These are phyloP conservation scores for Physella acuta DNA, from an alignment of 1,140 invertebrate genomes.

Conservation along the genomic window DNA sequence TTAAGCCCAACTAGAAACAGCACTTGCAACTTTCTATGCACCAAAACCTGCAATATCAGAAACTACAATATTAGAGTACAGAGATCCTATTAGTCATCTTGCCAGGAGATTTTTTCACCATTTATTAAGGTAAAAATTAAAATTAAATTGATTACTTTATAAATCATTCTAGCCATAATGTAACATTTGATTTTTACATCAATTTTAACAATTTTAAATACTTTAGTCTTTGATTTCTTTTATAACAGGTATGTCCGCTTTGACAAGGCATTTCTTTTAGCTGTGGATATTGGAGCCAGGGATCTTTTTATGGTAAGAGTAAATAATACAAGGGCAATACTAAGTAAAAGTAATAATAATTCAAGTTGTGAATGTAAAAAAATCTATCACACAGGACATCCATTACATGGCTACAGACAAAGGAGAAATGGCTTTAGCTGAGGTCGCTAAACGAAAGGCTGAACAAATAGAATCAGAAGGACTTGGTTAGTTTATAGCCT, in stretches of 20 bases:
- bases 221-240: slow-evolving; percentile 8
- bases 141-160: not conserved
- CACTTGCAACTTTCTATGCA: slow-evolving; percentile 73
- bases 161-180: too few species aligned
- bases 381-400: slow-evolving; percentile 81
- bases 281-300: slow-evolving; percentile 71
- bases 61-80: slow-evolving; percentile 71
- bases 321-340: too few species aligned
- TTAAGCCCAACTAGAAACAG: slow-evolving; percentile 68
- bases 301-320: slow-evolving; percentile 58
- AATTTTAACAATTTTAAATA: not conserved
- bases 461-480: slow-evolving; percentile 63
- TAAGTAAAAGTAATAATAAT: too few species aligned
- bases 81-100: slow-evolving; percentile 73
- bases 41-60: slow-evolving; percentile 68
- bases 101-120: slow-evolving; percentile 79
- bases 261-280: slow-evolving; percentile 83
- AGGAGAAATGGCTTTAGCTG: slow-evolving; percentile 72
- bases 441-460: slow-evolving; percentile 75
- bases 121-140: slow-evolving; percentile 67
- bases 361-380: too few species aligned
- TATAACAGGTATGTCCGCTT: slow-evolving; percentile 71
- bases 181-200: too few species aligned
- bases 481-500: slow-evolving; percentile 30
- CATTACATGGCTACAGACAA: slow-evolving; percentile 75